Evolutionary conservation across 2,113 vertebrate genomes (phyloP), one percentile per base, ranked within the genome.

Genomic region (Gnathonemus longibarbis): DNA sequence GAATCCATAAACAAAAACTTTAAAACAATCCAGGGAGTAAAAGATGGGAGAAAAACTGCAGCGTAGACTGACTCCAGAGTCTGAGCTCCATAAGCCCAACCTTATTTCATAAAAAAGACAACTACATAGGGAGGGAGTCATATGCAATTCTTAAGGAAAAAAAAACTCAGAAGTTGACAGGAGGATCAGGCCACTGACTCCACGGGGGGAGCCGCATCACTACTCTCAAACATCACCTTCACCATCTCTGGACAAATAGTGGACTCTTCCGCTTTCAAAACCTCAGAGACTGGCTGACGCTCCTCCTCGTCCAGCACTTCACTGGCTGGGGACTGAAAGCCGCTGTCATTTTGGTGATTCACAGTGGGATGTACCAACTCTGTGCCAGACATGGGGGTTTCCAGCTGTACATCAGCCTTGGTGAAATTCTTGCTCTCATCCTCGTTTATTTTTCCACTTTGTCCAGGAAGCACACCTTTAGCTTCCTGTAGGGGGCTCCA

Each of bases 151-250:
- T 80, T 89, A 66, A 88, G 45, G 42, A 49, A 89, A 53, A 80
- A 89, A 80, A 13, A 46, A 84, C 77, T 88, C 89, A 90, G 50
- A 87, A 87, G 11, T 89, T 86, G 8, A 46, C 86, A 9, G 89
- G 11, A 53, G 91, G 49, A 50, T 52, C 62, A 70, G 62, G 9
- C 94, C 92, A 95, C 93, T 89, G 90, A 93, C 90, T 95, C 93
- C 0, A 92, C 88, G 90, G 90, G 91, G 87, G 24, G 21, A 5
- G 4, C 49, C 56, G 19, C 9, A 11, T 85, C 92, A 93, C 70
- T 91, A 92, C 92, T 93, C 6, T 93, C 92, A 31, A 90, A 17
- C 88, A 0, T 89, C 89, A 92, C 91, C 70, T 91, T 91, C 84
- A 94, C 93, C 19, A 94, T 91, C 2, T 84, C 91, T 0, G 92